Evolutionary conservation across 2,113 vertebrate genomes (phyloP), one percentile per base, ranked within the genome.

Genomic region (Ammodytes dubius): DNA sequence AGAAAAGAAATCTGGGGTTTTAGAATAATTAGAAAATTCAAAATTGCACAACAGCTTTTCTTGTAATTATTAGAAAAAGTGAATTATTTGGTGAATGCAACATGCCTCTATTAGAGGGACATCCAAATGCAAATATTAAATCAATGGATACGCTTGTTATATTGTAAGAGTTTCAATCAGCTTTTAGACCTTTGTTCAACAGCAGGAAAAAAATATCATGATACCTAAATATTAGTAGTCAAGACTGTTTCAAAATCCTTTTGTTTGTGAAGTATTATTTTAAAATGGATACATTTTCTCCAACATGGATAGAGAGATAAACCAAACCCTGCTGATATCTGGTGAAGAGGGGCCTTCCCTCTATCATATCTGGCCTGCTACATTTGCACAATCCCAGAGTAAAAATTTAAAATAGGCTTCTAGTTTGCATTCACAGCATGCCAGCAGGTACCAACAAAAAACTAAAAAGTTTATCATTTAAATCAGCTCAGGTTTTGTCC

Each of bases 301-400:
- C 10, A 6, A 7, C 27, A 9, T 19, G 59, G 13, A 58, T 35
- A 12, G 39, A 69, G 50, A 46, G 4, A 0, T 27, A 13, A 11
- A 13, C n/a, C 3, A 39, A 46, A 46, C 11, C 3, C 13, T 27
- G 27, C 1, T 27, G 27, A 27, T 27, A 27, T 27, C 27, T 27
- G 27, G 27, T 27, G 27, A 27, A 27, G 27, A 27, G 27, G 27
- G 27, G 27, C 27, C 27, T 27, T 27, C 27, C 27, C 27, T 27
- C 27, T 27, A 27, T 27, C 27, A 27, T 56, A 17, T 12, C 27
- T 2, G 27, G 4, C 8, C 69, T 59, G 81, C 77, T 71, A 17
- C 43, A 4, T 86, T 75, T 83, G 81, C 87, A 83, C 70, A 17
- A 52, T 43, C 74, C 67, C 81, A 74, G 39, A 73, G 39, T 27